Percentiles rank a stretch among this genome's conserved stretches.
Evolutionary conservation across 1,140 invertebrate species (phyloP).

Genomic region (Eciton burchellii): DNA sequence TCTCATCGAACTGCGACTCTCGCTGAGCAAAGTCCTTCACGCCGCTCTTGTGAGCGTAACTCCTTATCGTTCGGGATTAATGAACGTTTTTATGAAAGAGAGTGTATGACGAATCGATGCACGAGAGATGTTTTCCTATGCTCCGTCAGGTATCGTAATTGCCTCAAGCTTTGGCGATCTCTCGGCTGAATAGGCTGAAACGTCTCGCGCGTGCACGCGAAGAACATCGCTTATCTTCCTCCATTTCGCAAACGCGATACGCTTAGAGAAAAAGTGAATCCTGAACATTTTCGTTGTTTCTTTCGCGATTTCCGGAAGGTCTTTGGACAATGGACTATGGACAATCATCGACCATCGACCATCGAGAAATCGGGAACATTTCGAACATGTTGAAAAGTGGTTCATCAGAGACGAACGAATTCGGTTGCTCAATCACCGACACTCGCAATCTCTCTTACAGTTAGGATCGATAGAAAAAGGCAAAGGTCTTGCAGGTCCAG

Average conservation of each 20-base stretch:
- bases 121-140: background rate
- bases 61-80: background rate
- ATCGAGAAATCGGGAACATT: background rate
- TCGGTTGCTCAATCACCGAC: slow-evolving; percentile 41
- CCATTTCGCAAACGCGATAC: no score
- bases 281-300: no score
- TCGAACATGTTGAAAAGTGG: no score
- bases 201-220: no score
- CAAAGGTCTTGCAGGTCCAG: slow-evolving; percentile 75
- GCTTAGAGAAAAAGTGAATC: no score
- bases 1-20: no score
- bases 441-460: slow-evolving; percentile 73
- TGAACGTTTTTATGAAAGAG: background rate
- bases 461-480: slow-evolving; percentile 76
- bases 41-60: background rate
- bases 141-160: background rate
- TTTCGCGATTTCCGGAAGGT: no score
- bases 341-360: background rate
- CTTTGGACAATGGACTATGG: no score
- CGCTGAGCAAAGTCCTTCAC: background rate
- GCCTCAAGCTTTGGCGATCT: background rate
- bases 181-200: background rate
- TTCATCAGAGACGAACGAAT: slow-evolving; percentile 37
- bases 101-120: background rate
- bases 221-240: no score